Evolutionary conservation across 2,888 invertebrate species (phyloP).

Genomic region (Epinotia brunnichana): DNA sequence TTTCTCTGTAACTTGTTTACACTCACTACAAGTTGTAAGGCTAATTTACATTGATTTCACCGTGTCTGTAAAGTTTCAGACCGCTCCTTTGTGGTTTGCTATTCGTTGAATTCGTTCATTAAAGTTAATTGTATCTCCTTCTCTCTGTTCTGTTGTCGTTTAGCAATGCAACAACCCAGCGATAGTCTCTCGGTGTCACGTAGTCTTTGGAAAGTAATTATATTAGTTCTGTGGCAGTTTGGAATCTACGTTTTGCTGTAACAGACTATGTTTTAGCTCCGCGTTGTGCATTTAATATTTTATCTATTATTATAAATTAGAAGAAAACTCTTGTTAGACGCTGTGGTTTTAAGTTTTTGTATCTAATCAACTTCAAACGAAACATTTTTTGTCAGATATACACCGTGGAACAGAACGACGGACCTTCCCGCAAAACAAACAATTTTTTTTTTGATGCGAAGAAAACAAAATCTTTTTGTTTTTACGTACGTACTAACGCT

Average conservation of each 20-base stretch:
- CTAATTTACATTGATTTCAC: conserved; percentile 39
- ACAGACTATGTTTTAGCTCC: neutral
- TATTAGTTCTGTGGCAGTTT: conserved; percentile 9
- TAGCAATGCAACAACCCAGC: neutral
- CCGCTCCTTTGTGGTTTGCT: conserved; percentile 13
- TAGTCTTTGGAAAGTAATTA: conserved; percentile 26
- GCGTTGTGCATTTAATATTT: neutral
- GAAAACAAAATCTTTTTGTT: too few species aligned
- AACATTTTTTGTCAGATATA: too few species aligned
- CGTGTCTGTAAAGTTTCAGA: conserved; percentile 20
- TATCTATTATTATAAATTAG: neutral
- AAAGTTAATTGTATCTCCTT: conserved; percentile 4
- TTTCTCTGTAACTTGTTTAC: conserved; percentile 40
- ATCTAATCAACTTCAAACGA: too few species aligned
- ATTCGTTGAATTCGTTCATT: conserved; percentile 27
- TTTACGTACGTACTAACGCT: too few species aligned
- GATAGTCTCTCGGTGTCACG: neutral
- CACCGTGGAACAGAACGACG: too few species aligned
- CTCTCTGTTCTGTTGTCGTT: neutral
- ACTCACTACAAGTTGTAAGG: conserved; percentile 38
- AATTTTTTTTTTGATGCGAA: too few species aligned
- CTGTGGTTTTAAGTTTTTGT: too few species aligned
- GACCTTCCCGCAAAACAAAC: too few species aligned
- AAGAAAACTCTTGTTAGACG: too few species aligned
- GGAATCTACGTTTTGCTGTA: neutral